Evolutionary conservation across 1,140 invertebrate species (phyloP).

Genomic region (Bombus ignitus): DNA sequence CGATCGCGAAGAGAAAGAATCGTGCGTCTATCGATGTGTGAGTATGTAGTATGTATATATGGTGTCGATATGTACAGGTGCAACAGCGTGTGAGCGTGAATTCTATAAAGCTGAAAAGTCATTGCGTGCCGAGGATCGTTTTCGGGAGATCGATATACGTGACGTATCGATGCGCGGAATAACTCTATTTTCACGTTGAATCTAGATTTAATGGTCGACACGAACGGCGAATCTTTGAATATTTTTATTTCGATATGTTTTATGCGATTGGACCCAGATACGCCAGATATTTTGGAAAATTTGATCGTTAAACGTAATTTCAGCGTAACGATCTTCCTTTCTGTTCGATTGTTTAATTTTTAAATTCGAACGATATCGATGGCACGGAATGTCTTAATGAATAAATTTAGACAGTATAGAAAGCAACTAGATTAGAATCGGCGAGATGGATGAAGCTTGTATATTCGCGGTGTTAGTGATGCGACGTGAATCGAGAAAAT

Average conservation of each 20-base stretch:
- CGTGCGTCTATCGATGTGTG: neutral
- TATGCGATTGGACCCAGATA: neutral
- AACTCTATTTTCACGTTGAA: neutral
- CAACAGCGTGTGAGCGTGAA: neutral
- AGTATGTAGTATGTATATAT: neutral
- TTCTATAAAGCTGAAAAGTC: slow-evolving; percentile 54
- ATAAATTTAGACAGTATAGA: too few relatives aligned
- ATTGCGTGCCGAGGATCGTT: slow-evolving; percentile 55
- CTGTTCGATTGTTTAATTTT: too few relatives aligned
- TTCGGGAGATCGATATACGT: slow-evolving; percentile 7
- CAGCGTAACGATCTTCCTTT: too few relatives aligned
- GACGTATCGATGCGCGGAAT: neutral
- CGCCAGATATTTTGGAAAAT: too few relatives aligned
- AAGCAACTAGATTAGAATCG: neutral
- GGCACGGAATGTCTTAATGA: neutral
- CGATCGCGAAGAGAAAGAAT: slow-evolving; percentile 40
- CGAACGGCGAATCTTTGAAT: neutral
- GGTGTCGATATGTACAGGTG: slow-evolving; percentile 3
- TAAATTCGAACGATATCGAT: neutral
- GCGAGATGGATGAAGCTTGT: slow-evolving; percentile 34
- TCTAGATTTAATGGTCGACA: neutral
- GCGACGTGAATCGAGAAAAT: slow-evolving; percentile 45
- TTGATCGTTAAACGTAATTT: too few relatives aligned
- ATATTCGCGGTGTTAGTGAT: slow-evolving; percentile 43
- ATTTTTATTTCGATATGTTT: neutral